Conservation (phyloP, 37 sponge, comb jelly and placozoan species). For the Beroe forskalii region DNA sequence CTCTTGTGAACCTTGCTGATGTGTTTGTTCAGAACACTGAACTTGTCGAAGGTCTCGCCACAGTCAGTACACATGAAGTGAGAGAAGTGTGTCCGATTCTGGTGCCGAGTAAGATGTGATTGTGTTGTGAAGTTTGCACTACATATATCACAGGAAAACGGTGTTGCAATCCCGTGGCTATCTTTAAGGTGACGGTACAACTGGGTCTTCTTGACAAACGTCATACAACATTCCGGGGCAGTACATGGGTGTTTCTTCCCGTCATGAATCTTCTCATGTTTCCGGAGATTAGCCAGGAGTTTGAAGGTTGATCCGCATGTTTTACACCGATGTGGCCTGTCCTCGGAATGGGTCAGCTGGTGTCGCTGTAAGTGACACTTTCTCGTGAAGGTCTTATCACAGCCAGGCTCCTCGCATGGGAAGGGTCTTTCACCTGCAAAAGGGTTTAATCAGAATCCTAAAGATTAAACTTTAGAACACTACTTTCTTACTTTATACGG, state of each 20-base stretch:
- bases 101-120: slow-evolving; percentile 5
- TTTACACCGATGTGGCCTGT: not conserved
- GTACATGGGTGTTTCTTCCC: slow-evolving; percentile 5
- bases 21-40: slow-evolving; percentile 41
- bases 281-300: not conserved
- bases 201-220: slow-evolving; percentile 49
- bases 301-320: slow-evolving; percentile 33
- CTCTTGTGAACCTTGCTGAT: slow-evolving; percentile 20
- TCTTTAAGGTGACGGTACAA: slow-evolving; percentile 5
- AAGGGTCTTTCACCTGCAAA: slow-evolving; percentile 59
- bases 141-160: slow-evolving; percentile 23
- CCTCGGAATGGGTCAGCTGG: not conserved
- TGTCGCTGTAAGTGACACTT: slow-evolving; percentile 43
- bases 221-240: not conserved
- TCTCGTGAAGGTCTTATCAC: slow-evolving; percentile 27
- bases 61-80: slow-evolving; percentile 63
- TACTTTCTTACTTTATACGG: too few species aligned
- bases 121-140: slow-evolving; percentile 17
- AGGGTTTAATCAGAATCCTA: too few species aligned
- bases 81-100: slow-evolving; percentile 1
- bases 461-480: too few species aligned
- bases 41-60: slow-evolving; percentile 32
- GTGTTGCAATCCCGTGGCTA: not conserved
- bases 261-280: slow-evolving; percentile 20
- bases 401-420: slow-evolving; percentile 26